phyloP scores from a whole-genome alignment of 2,888 invertebrate genomes.

The Drosophila tripunctata region DNA sequence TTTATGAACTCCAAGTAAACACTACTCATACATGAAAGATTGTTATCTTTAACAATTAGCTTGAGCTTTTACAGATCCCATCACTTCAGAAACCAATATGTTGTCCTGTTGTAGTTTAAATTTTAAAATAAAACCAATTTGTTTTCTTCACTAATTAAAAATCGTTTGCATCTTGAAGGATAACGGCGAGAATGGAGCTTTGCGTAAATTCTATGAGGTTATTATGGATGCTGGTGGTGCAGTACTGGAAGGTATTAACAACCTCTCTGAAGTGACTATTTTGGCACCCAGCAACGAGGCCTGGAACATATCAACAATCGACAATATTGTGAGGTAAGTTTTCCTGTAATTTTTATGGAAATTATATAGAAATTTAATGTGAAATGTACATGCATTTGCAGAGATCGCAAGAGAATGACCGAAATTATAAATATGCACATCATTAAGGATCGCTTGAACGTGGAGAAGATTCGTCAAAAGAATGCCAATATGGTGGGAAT shows the following conservation, averaged over 20 bases:
- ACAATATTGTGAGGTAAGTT: conserved; percentile 87
- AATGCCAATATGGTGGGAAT: conserved; percentile 87
- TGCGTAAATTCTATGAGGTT: conserved; percentile 92
- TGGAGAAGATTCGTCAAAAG: conserved; percentile 90
- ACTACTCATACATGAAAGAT: conserved; percentile 12
- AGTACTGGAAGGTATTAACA: conserved; percentile 89
- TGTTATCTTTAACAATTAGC: conserved; percentile 1
- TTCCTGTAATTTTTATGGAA: background rate
- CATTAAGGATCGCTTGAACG: conserved; percentile 90
- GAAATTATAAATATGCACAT: conserved; percentile 93
- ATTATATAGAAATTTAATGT: background rate
- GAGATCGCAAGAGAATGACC: conserved; percentile 89
- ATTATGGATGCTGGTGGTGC: conserved; percentile 91
- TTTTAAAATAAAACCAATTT: background rate
- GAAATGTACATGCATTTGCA: conserved; percentile 60
- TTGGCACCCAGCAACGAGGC: conserved; percentile 96
- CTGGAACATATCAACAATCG: conserved; percentile 90
- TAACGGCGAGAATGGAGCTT: conserved; percentile 88
- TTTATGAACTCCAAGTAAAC: conserved; percentile 5
- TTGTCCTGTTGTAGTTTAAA: background rate
- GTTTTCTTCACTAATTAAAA: background rate
- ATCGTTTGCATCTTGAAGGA: conserved; percentile 85
- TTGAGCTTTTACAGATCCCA: background rate
- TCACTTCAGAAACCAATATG: background rate
- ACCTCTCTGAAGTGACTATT: conserved; percentile 90